Conservation (phyloP, 2,888 invertebrate genomes). For the Sthenelais limicola region DNA sequence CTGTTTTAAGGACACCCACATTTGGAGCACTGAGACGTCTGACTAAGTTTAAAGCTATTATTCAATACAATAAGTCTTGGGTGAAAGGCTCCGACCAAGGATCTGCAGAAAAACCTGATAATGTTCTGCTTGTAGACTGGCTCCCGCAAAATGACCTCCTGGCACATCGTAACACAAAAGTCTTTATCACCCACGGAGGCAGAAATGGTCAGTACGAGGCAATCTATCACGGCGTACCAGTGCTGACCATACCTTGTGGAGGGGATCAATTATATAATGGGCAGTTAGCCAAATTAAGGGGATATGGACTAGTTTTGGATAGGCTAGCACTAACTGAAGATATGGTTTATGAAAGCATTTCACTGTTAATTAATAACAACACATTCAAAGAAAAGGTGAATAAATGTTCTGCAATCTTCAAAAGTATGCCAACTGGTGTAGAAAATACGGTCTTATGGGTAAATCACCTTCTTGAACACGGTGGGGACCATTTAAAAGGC, state of each 20-base stretch:
- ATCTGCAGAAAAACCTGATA: neutral
- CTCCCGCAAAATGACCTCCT: neutral
- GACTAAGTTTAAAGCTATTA: no score
- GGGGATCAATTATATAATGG: neutral
- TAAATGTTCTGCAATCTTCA: neutral
- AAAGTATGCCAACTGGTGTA: neutral
- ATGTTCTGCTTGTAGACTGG: neutral
- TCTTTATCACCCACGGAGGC: neutral
- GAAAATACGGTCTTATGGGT: neutral
- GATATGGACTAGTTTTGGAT: neutral
- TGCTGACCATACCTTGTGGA: neutral
- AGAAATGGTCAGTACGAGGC: neutral
- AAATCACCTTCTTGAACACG: neutral
- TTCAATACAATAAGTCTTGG: no score
- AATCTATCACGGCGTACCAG: neutral
- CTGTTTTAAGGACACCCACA: no score
- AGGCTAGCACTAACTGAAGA: neutral
- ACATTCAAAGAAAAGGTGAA: neutral
- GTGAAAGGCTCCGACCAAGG: no score
- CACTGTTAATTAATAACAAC: neutral
- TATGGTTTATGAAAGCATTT: neutral
- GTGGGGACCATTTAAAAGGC: neutral
- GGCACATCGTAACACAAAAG: neutral
- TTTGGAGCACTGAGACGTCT: no score
- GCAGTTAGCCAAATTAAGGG: neutral